These are phyloP conservation scores for Galendromus occidentalis DNA, from an alignment of 1,140 invertebrate species.

Conservation along the genomic window DNA sequence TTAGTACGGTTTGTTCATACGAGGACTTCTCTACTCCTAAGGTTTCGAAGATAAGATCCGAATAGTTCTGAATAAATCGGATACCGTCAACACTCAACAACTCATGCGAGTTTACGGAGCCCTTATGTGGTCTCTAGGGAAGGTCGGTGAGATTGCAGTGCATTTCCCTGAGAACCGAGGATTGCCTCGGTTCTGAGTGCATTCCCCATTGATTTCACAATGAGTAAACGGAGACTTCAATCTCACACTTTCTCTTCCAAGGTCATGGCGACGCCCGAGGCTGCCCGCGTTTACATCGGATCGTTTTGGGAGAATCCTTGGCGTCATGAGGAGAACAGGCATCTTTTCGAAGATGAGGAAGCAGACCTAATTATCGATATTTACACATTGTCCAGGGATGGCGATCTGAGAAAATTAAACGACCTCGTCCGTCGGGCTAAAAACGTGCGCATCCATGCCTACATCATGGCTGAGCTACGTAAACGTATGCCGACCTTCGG, in stretches of 20 bases:
- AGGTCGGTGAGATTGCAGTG: slow-evolving; percentile 72
- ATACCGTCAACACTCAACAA: slow-evolving; percentile 95
- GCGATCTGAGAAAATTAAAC: not conserved
- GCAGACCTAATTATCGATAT: not conserved
- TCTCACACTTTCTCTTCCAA: not conserved
- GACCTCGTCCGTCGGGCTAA: slow-evolving; percentile 4
- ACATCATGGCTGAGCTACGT: not conserved
- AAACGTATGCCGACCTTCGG: not conserved
- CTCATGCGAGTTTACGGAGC: slow-evolving; percentile 95
- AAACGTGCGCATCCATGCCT: not conserved
- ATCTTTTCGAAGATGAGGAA: not conserved
- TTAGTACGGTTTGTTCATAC: too few species aligned
- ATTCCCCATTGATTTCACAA: too few species aligned
- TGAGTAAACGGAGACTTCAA: too few species aligned
- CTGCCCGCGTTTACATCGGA: slow-evolving; percentile 58
- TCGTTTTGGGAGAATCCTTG: slow-evolving; percentile 45
- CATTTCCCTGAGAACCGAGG: not conserved
- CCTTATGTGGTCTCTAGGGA: slow-evolving; percentile 93
- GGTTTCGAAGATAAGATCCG: slow-evolving; percentile 96
- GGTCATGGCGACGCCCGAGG: slow-evolving; percentile 36
- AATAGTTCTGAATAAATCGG: slow-evolving; percentile 94
- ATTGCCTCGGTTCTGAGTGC: too few species aligned
- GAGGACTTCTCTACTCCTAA: slow-evolving; percentile 33
- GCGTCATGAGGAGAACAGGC: not conserved
- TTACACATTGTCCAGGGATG: not conserved